Evolutionary conservation across 1,140 invertebrate species (phyloP), one percentile per base, ranked within the genome.

Genomic region (Neuroterus valhalla): DNA sequence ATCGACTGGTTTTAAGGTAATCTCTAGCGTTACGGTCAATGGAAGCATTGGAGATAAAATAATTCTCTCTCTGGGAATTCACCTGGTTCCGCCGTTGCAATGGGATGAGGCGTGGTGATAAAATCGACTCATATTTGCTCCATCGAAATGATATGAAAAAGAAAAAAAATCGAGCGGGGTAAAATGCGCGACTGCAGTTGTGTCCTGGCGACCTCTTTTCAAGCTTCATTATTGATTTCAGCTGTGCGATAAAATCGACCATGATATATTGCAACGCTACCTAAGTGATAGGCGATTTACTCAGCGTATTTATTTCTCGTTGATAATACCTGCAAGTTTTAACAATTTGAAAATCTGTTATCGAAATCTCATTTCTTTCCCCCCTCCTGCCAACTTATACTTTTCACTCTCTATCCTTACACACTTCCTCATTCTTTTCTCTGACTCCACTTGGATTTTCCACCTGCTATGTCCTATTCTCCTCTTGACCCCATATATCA

Each of bases 261-360:
- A 42, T 73, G 76, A 81, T 79, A 68, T 76, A 79, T 76, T 72
- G 70, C 75, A 66, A 71, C 55, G 68, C n/a, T 74, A 62, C 43
- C 77, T 73, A 78, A 82, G 77, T 73, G 74, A 78, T 72, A 74
- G 75, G 68, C 74, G 78, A 79, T 81, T 78, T 77, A 48, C 42
- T 23, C 74, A 42, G 45, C 73, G 68, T 74, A 77, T 78, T 76
- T 77, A 80, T 77, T 76, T 70, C 43, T 66, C 70, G 31, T 71
- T 55, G 73, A 76, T 74, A 76, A 77, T n/a, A n/a, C n/a, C n/a
- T n/a, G n/a, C n/a, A n/a, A n/a, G n/a, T n/a, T n/a, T n/a, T n/a
- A n/a, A n/a, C n/a, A n/a, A n/a, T n/a, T n/a, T n/a, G n/a, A n/a
- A n/a, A n/a, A n/a, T n/a, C n/a, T n/a, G n/a, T n/a, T n/a, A n/a